Evolutionary conservation across 2,888 invertebrate species (phyloP).

Genomic region (Eretmocerus hayati): DNA sequence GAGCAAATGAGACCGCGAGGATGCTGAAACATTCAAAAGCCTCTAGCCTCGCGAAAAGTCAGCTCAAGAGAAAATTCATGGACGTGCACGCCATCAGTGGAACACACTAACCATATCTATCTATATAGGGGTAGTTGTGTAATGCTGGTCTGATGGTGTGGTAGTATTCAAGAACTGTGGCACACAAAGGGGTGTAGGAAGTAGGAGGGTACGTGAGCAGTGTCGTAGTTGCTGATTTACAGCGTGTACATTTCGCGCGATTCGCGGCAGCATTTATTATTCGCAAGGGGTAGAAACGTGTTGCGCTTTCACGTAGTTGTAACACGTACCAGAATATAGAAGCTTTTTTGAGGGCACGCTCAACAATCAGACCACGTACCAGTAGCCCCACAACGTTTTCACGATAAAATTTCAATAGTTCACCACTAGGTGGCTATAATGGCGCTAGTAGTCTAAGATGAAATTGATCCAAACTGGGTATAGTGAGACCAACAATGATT

Average conservation of each 20-base stretch:
- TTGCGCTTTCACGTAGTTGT: no score
- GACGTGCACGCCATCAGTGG: not conserved
- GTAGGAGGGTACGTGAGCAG: conserved; percentile 1
- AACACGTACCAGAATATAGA: no score
- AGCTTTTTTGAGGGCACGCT: conserved; percentile 1
- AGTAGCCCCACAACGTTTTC: not conserved
- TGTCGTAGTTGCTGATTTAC: not conserved
- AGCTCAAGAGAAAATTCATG: no score
- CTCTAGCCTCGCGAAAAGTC: not conserved
- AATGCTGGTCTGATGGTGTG: no score
- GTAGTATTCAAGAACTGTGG: no score
- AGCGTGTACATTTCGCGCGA: conserved; percentile 7
- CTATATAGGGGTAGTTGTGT: no score
- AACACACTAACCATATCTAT: no score
- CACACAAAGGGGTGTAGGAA: not conserved
- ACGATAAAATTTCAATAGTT: conserved; percentile 4
- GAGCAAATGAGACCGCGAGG: not conserved
- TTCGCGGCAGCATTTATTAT: conserved; percentile 30
- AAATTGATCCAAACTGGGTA: no score
- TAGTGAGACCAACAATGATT: no score
- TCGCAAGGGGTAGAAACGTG: conserved; percentile 31
- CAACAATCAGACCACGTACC: not conserved
- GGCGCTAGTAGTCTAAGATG: no score
- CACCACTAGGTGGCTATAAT: no score
- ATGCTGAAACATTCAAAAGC: conserved; percentile 14